A percentile compares a stretch with the other conserved stretches of the same genome.
phyloP scores from a whole-genome alignment of 2,888 invertebrate species.

The Nowickia ferox region DNA sequence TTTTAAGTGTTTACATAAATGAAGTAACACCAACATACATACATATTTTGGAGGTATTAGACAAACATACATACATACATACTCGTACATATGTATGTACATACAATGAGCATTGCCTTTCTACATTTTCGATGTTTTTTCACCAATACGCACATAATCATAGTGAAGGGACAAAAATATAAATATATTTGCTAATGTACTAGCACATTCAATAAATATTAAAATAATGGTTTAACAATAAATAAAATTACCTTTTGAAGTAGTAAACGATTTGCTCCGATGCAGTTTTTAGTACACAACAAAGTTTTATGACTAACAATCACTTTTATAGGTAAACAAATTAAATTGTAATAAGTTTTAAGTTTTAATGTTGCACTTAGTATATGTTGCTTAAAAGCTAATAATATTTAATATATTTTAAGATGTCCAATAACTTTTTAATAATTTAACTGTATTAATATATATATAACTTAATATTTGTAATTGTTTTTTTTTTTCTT shows the following conservation, averaged over 20 bases:
- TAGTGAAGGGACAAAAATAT: not conserved
- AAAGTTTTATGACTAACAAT: conserved; percentile 19
- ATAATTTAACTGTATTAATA: not conserved
- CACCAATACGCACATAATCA: not conserved
- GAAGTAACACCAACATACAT: not conserved
- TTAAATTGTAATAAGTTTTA: conserved; percentile 21
- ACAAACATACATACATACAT: not conserved
- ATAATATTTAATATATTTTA: not conserved
- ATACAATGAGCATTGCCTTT: not conserved
- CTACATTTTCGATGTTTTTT: not conserved
- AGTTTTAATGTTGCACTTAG: conserved; percentile 1
- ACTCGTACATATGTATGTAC: not conserved
- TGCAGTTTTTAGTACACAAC: not conserved
- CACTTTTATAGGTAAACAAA: conserved; percentile 17
- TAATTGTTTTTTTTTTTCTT: not conserved
- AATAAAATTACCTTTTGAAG: conserved; percentile 48
- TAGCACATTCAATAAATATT: conserved; percentile 7
- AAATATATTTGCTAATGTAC: conserved; percentile 37
- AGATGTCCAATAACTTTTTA: not conserved
- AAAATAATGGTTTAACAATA: conserved; percentile 32
- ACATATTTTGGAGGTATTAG: not conserved
- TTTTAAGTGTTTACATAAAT: not conserved
- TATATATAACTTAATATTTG: not conserved
- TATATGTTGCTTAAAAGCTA: not conserved
- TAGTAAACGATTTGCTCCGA: not conserved